These are phyloP conservation scores for Nesidiocoris tenuis DNA, from an alignment of 2,888 invertebrate species.

Conservation along the genomic window DNA sequence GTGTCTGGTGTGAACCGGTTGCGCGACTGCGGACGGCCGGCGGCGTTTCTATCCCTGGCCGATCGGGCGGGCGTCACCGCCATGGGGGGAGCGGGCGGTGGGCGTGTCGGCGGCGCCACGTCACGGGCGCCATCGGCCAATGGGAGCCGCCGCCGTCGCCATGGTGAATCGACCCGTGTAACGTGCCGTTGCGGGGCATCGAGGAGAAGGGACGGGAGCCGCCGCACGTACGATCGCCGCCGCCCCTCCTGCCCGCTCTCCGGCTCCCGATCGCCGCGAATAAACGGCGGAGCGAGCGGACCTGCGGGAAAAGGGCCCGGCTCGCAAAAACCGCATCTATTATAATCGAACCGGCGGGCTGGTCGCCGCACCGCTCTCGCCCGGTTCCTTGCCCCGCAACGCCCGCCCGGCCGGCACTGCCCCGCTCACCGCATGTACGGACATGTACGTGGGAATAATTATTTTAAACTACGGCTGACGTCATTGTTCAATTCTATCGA, in stretches of 20 bases:
- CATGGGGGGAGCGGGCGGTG: neutral
- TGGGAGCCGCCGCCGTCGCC: conserved; percentile 23
- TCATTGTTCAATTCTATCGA: no score
- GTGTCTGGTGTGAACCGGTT: conserved; percentile 22
- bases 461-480: no score
- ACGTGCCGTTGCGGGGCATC: conserved; percentile 1
- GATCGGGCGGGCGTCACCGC: neutral
- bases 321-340: conserved; percentile 43
- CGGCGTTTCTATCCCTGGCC: conserved; percentile 15
- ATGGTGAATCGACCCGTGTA: conserved; percentile 39
- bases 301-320: conserved; percentile 12
- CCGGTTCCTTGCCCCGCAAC: neutral
- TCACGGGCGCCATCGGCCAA: conserved; percentile 1
- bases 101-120: conserved; percentile 18
- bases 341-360: conserved; percentile 41
- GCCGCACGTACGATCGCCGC: neutral
- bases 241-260: conserved; percentile 13
- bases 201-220: neutral
- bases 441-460: no score
- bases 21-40: conserved; percentile 29
- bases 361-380: conserved; percentile 1
- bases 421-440: no score
- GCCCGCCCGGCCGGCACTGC: neutral
- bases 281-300: conserved; percentile 4
- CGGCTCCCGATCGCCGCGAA: neutral